These are phyloP conservation scores for Nematostella vectensis DNA, from an alignment of 92 coral and sea anemone species.

Conservation along the genomic window DNA sequence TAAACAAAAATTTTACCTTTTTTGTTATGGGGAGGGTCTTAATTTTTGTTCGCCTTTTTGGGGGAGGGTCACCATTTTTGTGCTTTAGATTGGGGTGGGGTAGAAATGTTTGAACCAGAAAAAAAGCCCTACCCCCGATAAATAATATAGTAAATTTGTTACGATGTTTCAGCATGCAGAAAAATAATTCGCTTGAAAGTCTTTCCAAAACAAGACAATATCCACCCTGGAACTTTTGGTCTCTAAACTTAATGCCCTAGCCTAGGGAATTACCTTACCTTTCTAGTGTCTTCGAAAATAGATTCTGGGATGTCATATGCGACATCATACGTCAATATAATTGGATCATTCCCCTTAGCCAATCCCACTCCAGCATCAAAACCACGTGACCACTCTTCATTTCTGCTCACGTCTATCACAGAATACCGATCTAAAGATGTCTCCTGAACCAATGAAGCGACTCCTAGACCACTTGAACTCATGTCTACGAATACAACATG, in stretches of 20 bases:
- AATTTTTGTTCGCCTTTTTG: too few relatives aligned
- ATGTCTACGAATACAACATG: slow-evolving; percentile 45
- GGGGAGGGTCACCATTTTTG: too few relatives aligned
- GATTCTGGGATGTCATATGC: slow-evolving; percentile 54
- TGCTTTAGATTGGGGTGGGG: too few relatives aligned
- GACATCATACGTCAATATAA: slow-evolving; percentile 48
- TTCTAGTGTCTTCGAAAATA: slow-evolving; percentile 60
- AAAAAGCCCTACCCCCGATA: too few relatives aligned
- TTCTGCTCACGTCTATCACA: slow-evolving; percentile 28
- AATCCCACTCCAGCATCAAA: slow-evolving; percentile 49
- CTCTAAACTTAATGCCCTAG: not conserved
- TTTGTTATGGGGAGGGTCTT: too few relatives aligned
- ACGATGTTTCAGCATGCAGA: too few relatives aligned
- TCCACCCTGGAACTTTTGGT: too few relatives aligned
- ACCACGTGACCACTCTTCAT: slow-evolving; percentile 56
- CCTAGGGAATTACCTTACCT: slow-evolving; percentile 29
- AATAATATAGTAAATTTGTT: too few relatives aligned
- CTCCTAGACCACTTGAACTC: slow-evolving; percentile 15
- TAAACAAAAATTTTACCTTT: too few relatives aligned
- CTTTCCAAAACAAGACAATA: too few relatives aligned
- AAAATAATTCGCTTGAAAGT: too few relatives aligned
- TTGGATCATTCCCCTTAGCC: slow-evolving; percentile 30
- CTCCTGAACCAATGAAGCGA: slow-evolving; percentile 5
- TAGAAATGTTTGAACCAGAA: too few relatives aligned
- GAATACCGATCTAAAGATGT: slow-evolving; percentile 24